Conservation (phyloP, 2,888 invertebrate genomes). For the Uropetala carovei region DNA sequence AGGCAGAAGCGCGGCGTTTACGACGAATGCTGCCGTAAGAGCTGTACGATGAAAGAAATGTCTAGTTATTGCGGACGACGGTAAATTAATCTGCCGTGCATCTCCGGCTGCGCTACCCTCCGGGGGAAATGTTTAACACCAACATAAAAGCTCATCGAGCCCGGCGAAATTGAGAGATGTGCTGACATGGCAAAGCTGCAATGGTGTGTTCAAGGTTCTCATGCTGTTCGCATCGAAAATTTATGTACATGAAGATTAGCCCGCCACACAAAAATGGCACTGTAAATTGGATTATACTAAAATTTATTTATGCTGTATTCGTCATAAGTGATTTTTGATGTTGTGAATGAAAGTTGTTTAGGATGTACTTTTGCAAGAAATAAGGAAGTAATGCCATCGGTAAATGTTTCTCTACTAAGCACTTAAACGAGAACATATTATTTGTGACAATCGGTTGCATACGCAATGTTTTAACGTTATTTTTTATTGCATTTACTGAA, state of each 20-base stretch:
- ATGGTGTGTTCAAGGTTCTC: not conserved
- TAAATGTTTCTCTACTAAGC: not conserved
- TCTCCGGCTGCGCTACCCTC: not conserved
- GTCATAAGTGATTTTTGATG: conserved; percentile 2
- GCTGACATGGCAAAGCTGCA: not conserved
- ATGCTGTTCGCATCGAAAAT: not conserved
- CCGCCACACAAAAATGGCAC: not conserved
- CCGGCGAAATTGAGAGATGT: not conserved
- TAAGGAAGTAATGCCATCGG: not conserved
- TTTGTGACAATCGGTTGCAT: not conserved
- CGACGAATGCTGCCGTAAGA: conserved; percentile 75
- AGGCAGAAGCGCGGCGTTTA: conserved; percentile 72
- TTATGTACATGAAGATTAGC: conserved; percentile 20
- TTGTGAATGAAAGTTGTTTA: conserved; percentile 34
- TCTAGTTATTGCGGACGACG: conserved; percentile 73
- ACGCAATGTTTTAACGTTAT: not conserved
- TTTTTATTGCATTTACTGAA: not conserved
- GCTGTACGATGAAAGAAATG: conserved; percentile 73
- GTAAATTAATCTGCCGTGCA: not conserved
- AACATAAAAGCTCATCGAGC: not conserved
- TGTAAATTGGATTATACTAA: conserved; percentile 13
- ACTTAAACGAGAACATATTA: not conserved
- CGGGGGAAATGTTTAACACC: not conserved
- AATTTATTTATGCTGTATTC: conserved; percentile 52
- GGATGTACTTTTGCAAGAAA: conserved; percentile 8